Evolutionary conservation across 1,140 invertebrate genomes (phyloP), one percentile per base, ranked within the genome.

Genomic region (Bombus impatiens): DNA sequence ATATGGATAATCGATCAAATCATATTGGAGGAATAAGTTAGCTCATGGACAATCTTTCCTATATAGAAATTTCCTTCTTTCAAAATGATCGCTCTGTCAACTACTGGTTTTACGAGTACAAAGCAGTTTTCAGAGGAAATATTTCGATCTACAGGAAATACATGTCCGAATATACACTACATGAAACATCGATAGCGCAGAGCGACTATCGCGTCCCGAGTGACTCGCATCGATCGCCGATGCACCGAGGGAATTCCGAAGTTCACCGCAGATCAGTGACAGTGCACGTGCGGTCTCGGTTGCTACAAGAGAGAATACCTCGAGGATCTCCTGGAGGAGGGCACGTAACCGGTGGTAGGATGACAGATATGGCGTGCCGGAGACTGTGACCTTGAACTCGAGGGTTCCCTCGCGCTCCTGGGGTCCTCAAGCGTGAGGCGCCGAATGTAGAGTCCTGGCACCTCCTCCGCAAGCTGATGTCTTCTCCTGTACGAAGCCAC

Each of bases 381-480:
- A n/a, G 90, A 93, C 70, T 92, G 88, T 71, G 93, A 88, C 90
- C 90, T 93, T 90, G 92, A 94, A 89, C 92, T 88, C 76, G 90
- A 90, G 65, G 91, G 86, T 83, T 93, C 90, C 84, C 89, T 91
- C 44, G 90, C 88, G 77, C 90, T 94, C 88, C 90, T 93, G 65
- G 94, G 94, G 90, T 94, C 94, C 89, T 94, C 94, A 67, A 94
- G 93, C 65, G 93, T 94, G 25, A 94, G 91, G 72, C 94, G 93
- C 86, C 94, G 92, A 92, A 94, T 94, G 82, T 93, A 94, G 57
- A 94, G 93, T 85, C 94, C 94, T 77, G 94, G 94, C 88, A 94
- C 94, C 90, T 94, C 94, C 90, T 94, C 94, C 88, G 88, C 93
- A 75, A 94, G 86, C 86, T 93, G 92, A 91, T 92, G 91, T 91